Evolutionary conservation across 2,113 vertebrate genomes (phyloP).

Genomic region (Malurus elegans): DNA sequence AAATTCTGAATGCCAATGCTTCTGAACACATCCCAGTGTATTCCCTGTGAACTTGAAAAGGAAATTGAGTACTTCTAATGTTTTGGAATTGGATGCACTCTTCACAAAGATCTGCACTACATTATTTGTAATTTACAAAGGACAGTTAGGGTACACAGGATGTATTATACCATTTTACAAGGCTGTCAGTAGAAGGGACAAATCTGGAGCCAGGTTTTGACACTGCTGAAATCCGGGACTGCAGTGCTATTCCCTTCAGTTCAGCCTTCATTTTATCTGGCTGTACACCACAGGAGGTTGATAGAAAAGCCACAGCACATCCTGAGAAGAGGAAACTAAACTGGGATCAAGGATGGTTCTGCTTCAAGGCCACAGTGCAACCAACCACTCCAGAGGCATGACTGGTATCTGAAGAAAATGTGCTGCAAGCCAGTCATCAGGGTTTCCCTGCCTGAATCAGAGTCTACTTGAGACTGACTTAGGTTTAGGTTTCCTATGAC

Average conservation of each 20-base stretch:
- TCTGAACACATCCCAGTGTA: fast-evolving
- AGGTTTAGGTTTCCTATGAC: not conserved
- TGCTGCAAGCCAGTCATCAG: not conserved
- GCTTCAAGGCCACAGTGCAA: not conserved
- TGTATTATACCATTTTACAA: not conserved
- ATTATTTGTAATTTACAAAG: not conserved
- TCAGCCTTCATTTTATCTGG: not conserved
- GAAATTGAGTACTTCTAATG: not conserved
- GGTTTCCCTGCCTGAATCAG: not conserved
- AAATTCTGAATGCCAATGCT: not conserved
- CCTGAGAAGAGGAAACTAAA: not conserved
- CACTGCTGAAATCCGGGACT: not conserved
- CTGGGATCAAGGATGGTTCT: not conserved
- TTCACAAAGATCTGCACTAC: not conserved
- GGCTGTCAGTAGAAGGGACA: not conserved
- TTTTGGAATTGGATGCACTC: not conserved
- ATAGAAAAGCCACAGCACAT: not conserved
- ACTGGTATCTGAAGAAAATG: not conserved
- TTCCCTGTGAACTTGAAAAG: not conserved
- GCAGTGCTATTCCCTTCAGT: not conserved
- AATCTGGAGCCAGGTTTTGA: not conserved
- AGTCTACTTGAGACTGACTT: not conserved
- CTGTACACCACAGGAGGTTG: not conserved
- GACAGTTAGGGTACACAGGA: not conserved
- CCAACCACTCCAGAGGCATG: not conserved